Conservation (phyloP, 2,888 invertebrate species). For the Hirtodrosophila duncani region DNA sequence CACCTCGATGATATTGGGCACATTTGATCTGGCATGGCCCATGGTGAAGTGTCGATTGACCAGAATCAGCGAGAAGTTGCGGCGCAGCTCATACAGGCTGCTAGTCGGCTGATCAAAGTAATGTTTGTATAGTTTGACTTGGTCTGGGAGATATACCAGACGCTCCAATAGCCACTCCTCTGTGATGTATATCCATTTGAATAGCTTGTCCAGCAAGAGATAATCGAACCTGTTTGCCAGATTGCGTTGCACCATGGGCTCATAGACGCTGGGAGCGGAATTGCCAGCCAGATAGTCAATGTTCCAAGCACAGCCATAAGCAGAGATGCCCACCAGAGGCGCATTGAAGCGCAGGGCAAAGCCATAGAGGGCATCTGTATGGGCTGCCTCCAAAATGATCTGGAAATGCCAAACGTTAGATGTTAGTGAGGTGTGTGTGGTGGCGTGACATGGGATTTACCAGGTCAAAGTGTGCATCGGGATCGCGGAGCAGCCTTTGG, state of each 20-base stretch:
- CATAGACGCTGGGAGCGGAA: slow-evolving; percentile 31
- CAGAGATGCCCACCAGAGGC: slow-evolving; percentile 47
- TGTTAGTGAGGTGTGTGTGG: too few species aligned
- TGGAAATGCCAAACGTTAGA: too few species aligned
- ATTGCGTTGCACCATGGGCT: slow-evolving; percentile 18
- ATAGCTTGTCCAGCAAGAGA: slow-evolving; percentile 15
- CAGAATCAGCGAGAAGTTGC: slow-evolving; percentile 57
- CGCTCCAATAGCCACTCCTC: slow-evolving; percentile 24
- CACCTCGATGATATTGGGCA: slow-evolving; percentile 73
- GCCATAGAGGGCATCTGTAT: slow-evolving; percentile 71
- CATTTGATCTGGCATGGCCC: slow-evolving; percentile 61
- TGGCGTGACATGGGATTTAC: too few species aligned
- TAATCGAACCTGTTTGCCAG: slow-evolving; percentile 1
- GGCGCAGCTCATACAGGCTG: slow-evolving; percentile 39
- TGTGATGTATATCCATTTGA: slow-evolving; percentile 23
- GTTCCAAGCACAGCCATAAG: slow-evolving; percentile 39
- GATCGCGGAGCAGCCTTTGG: slow-evolving; percentile 24
- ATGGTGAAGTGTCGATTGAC: slow-evolving; percentile 69
- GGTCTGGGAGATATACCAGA: slow-evolving; percentile 11
- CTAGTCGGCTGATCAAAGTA: slow-evolving; percentile 30
- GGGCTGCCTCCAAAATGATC: slow-evolving; percentile 19
- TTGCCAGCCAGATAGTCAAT: slow-evolving; percentile 43
- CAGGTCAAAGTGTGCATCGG: slow-evolving; percentile 15
- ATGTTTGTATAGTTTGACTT: slow-evolving; percentile 27
- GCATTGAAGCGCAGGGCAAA: slow-evolving; percentile 53